Evolutionary conservation across 2,113 vertebrate species (phyloP), one percentile per base, ranked within the genome.

Genomic region (Silurus meridionalis): DNA sequence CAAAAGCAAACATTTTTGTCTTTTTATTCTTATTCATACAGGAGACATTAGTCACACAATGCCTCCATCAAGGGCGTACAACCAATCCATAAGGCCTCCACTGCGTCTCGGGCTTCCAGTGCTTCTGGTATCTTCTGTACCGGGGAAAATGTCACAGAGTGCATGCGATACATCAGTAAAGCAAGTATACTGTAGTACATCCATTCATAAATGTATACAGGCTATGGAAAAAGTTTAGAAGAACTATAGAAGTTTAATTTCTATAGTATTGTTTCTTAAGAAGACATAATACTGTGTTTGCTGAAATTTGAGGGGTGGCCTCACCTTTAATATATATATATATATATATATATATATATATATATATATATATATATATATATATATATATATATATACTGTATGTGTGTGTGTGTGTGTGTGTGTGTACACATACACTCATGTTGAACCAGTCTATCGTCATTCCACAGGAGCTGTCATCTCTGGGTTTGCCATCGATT

Each of bases 101-200:
- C 92, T 95, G 91, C 94, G 93, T 92, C 93, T 85, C 95, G 90
- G 77, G 91, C 92, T 87, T 93, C 94, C 72, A 93, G 84, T 89
- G 92, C 93, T 93, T 93, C 93, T 82, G 93, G 95, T 93, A 94
- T 94, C 93, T 98, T 99, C 90, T 99, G 98, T 95, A 97, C 96
- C 86, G 96, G 97, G 91, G 94, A 96, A 69, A 99, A 99, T 89
- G 93, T 98, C 87, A 96, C 96, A 75, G 96, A 98, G 91, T 97
- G 97, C 91, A 91, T 97, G 82, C 94, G 95, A 0, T 97, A 97
- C 94, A 96, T 99, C 90, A 95, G 94, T 90, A 95, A 96, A 96
- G 98, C 98, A 92, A 25, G 91, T 88, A 55, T 57, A 7, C 3
- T 15, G 50, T 82, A 77, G 4, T 25, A 57, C 64, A 79, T 78